Evolutionary conservation across 2,797 vertebrate species (phyloP).

Genomic region (Trachops cirrhosus): DNA sequence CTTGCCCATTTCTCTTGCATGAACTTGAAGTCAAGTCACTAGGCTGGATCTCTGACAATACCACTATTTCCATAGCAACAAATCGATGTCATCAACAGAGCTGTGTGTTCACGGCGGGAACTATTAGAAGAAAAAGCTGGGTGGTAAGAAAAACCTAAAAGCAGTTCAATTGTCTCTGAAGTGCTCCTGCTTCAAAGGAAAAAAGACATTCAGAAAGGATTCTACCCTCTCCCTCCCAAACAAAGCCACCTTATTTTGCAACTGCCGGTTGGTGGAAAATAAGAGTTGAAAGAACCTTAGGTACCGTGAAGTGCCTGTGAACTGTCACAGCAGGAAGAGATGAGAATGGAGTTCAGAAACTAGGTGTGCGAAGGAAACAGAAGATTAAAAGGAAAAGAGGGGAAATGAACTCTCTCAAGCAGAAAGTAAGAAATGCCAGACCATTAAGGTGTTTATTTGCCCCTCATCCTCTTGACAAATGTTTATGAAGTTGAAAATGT

Average conservation of each 20-base stretch:
- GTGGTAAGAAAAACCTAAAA: constrained; percentile 75
- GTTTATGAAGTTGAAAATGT: constrained; percentile 41
- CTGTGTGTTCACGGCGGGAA: constrained; percentile 75
- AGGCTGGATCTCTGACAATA: constrained; percentile 77
- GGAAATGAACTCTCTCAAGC: constrained; percentile 55
- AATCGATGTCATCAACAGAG: constrained; percentile 80
- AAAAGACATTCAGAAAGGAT: constrained; percentile 64
- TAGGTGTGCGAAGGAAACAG: constrained; percentile 58
- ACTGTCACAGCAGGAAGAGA: constrained; percentile 69
- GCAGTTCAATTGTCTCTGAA: constrained; percentile 78
- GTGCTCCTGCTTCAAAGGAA: constrained; percentile 73
- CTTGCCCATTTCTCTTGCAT: constrained; percentile 69
- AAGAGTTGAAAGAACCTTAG: constrained; percentile 59
- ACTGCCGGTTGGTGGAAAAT: constrained; percentile 54
- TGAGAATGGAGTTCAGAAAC: constrained; percentile 59
- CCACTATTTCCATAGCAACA: constrained; percentile 83
- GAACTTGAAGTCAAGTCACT: constrained; percentile 79
- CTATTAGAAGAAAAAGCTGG: constrained; percentile 81
- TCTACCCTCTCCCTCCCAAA: constrained; percentile 65
- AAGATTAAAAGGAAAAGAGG: constrained; percentile 64
- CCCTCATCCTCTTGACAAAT: constrained; percentile 37
- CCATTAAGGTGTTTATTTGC: not conserved
- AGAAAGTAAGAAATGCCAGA: constrained; percentile 55
- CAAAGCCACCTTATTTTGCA: constrained; percentile 71
- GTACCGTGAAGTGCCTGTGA: constrained; percentile 33